Evolutionary conservation across 2,888 invertebrate genomes (phyloP).

Genomic region (Mamestra brassicae): DNA sequence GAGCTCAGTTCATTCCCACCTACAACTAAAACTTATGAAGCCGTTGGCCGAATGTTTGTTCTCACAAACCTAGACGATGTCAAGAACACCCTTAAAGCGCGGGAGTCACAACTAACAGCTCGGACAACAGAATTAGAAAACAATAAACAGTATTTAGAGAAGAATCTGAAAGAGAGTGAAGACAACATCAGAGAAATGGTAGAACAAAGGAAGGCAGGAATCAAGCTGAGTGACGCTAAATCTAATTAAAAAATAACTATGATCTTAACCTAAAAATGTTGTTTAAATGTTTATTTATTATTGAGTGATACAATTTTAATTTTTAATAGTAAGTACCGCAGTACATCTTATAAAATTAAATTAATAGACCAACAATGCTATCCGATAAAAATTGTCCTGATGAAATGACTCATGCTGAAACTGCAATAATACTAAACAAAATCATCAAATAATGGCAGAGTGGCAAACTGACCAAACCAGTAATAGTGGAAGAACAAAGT

Average conservation of each 20-base stretch:
- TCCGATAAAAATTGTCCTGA: too few relatives aligned
- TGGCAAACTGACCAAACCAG: background rate
- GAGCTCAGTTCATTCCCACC: conserved; percentile 92
- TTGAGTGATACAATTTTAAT: background rate
- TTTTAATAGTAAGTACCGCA: background rate
- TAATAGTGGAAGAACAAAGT: background rate
- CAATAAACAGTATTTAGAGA: conserved; percentile 95
- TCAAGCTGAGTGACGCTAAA: conserved; percentile 78
- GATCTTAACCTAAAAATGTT: background rate
- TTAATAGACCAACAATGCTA: background rate
- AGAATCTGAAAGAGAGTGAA: conserved; percentile 95
- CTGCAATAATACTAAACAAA: too few relatives aligned
- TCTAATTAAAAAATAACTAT: conserved; percentile 61
- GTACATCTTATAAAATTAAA: background rate
- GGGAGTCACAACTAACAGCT: conserved; percentile 90
- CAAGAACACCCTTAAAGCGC: conserved; percentile 91
- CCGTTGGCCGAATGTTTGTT: conserved; percentile 96
- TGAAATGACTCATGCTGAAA: too few relatives aligned
- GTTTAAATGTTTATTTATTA: conserved; percentile 20
- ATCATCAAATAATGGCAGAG: background rate
- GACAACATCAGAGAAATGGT: conserved; percentile 96
- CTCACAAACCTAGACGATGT: conserved; percentile 92
- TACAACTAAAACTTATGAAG: conserved; percentile 94
- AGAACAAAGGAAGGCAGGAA: conserved; percentile 90
- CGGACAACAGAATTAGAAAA: conserved; percentile 94